These are phyloP conservation scores for Kryptolebias marmoratus DNA, from an alignment of 2,113 vertebrate genomes.

Conservation along the genomic window DNA sequence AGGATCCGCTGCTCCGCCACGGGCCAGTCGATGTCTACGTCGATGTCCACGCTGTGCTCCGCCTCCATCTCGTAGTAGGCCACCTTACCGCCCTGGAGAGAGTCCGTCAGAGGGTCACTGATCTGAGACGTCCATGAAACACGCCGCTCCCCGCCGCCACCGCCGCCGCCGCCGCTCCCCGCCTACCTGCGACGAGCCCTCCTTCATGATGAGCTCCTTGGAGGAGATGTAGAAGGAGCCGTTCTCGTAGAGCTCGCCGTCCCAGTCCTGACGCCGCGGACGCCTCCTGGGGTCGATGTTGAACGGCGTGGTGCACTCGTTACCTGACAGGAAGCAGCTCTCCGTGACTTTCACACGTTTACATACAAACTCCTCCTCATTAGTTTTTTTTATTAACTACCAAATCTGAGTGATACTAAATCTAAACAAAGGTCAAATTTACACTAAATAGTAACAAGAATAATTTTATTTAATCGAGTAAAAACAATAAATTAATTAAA, in stretches of 20 bases:
- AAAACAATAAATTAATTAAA: too few species aligned
- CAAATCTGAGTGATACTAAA: too few species aligned
- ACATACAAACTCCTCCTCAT: too few species aligned
- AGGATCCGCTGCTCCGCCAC: slow-evolving; percentile 95
- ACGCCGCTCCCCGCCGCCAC: too few species aligned
- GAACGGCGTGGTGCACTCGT: slow-evolving; percentile 76
- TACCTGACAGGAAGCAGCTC: slow-evolving; percentile 19
- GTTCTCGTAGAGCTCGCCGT: slow-evolving; percentile 94
- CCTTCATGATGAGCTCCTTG: slow-evolving; percentile 76
- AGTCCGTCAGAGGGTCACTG: background rate
- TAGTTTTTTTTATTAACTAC: too few species aligned
- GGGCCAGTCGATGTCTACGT: slow-evolving; percentile 97
- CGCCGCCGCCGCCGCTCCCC: too few species aligned
- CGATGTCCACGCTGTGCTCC: slow-evolving; percentile 94
- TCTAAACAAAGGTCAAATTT: too few species aligned
- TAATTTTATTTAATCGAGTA: too few species aligned
- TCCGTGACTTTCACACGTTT: too few species aligned
- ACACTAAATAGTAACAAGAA: too few species aligned
- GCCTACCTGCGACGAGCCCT: slow-evolving; percentile 84
- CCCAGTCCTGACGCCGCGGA: slow-evolving; percentile 93
- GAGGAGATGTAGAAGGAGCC: slow-evolving; percentile 93
- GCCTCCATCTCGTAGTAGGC: slow-evolving; percentile 93
- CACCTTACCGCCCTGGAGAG: slow-evolving; percentile 86
- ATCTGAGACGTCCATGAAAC: too few species aligned
- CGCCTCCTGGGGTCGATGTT: slow-evolving; percentile 87